phyloP scores from a whole-genome alignment of 2,113 vertebrate genomes.

The Hemicordylus capensis region DNA sequence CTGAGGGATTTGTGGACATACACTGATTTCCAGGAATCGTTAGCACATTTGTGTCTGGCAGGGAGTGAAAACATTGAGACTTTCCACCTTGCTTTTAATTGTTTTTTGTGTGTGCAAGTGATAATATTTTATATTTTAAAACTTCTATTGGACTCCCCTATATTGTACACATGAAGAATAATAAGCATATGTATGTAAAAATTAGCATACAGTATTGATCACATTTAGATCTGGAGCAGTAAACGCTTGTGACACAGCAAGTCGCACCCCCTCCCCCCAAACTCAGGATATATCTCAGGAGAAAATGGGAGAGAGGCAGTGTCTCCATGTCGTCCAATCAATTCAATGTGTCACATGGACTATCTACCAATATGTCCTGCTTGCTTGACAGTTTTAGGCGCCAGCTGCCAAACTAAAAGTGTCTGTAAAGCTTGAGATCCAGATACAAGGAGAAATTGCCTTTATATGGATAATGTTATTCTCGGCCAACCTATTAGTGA shows the following conservation, averaged over 20 bases:
- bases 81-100: slow-evolving; percentile 8
- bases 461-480: neutral
- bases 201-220: neutral
- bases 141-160: neutral
- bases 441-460: neutral
- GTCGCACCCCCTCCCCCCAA: neutral
- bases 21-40: slow-evolving; percentile 7
- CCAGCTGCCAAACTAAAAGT: neutral
- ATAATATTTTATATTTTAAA: neutral
- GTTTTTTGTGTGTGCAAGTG: neutral
- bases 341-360: neutral
- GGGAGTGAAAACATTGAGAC: neutral
- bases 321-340: neutral
- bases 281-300: neutral
- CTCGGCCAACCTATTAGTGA: neutral
- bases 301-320: neutral
- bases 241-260: neutral
- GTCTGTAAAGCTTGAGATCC: neutral
- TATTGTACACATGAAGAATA: neutral
- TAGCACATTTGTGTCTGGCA: slow-evolving; percentile 11
- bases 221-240: neutral
- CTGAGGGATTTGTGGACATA: slow-evolving; percentile 18
- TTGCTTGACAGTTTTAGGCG: neutral
- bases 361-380: neutral
- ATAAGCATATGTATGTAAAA: neutral